These are phyloP conservation scores for Anhinga rufa DNA, from an alignment of 2,113 vertebrate genomes.

Conservation along the genomic window DNA sequence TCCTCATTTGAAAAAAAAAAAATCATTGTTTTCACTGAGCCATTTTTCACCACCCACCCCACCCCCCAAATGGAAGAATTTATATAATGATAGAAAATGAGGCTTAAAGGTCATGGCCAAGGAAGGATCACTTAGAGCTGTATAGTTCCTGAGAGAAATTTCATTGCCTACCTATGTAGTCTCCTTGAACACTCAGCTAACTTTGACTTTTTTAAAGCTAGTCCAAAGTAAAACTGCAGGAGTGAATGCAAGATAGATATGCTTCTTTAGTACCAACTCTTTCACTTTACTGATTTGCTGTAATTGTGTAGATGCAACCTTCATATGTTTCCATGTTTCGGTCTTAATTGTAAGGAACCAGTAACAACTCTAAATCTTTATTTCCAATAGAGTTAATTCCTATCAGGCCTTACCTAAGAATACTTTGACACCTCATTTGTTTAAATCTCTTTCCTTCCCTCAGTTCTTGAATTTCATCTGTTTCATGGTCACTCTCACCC, in stretches of 20 bases:
- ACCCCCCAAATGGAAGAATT: fast-evolving
- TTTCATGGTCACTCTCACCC: background rate
- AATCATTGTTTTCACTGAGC: background rate
- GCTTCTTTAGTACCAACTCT: background rate
- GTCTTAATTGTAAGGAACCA: background rate
- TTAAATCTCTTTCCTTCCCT: background rate
- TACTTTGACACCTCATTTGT: background rate
- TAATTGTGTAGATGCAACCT: background rate
- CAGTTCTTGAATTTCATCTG: background rate
- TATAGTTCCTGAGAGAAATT: background rate
- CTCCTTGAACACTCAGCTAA: background rate
- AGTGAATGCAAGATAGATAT: background rate
- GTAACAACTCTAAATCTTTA: background rate
- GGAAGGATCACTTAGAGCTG: background rate
- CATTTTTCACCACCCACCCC: fast-evolving
- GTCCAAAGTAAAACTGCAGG: background rate
- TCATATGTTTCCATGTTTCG: background rate
- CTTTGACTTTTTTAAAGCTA: background rate
- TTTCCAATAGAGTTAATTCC: background rate
- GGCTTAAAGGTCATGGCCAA: background rate
- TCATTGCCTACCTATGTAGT: background rate
- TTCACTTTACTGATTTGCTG: background rate
- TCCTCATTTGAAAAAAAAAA: background rate
- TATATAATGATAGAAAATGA: background rate
- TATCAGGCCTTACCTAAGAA: background rate